phyloP scores from a whole-genome alignment of 2,113 vertebrate species.

The Natator depressus region DNA sequence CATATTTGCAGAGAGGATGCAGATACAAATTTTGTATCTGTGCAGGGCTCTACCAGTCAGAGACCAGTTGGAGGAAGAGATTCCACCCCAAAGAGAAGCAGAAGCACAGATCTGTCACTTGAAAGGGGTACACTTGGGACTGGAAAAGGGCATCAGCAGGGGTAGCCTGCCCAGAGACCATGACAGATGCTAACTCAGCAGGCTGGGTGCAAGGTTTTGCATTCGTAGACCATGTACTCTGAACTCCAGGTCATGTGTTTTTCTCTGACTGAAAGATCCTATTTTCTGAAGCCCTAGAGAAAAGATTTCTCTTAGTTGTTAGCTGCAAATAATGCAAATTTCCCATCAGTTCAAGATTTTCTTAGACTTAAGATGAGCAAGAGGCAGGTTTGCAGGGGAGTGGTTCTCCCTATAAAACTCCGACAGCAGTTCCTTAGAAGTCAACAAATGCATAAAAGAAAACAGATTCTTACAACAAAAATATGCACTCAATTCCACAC shows the following conservation, averaged over 20 bases:
- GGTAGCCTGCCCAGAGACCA: too few relatives aligned
- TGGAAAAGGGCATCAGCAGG: not conserved
- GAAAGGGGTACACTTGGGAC: not conserved
- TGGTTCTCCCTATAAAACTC: not conserved
- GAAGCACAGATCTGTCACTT: not conserved
- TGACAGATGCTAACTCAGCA: not conserved
- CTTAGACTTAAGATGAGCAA: not conserved
- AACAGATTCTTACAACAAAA: not conserved
- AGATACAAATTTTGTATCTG: too few relatives aligned
- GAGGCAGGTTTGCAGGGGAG: not conserved
- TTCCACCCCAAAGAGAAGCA: not conserved
- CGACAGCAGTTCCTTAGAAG: not conserved
- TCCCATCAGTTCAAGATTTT: not conserved
- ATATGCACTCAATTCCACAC: not conserved
- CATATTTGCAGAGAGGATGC: too few relatives aligned
- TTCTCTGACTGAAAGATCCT: not conserved
- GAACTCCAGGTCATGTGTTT: not conserved
- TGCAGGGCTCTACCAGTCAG: too few relatives aligned
- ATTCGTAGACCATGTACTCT: not conserved
- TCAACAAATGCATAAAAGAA: not conserved
- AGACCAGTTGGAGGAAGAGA: not conserved
- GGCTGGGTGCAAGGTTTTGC: not conserved
- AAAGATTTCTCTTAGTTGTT: accelerated
- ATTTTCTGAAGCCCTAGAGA: not conserved
- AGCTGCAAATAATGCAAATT: not conserved